A percentile compares a stretch with the other conserved stretches of the same genome.
Conservation (phyloP, 2,888 invertebrate species). For the Nomada ferruginata region DNA sequence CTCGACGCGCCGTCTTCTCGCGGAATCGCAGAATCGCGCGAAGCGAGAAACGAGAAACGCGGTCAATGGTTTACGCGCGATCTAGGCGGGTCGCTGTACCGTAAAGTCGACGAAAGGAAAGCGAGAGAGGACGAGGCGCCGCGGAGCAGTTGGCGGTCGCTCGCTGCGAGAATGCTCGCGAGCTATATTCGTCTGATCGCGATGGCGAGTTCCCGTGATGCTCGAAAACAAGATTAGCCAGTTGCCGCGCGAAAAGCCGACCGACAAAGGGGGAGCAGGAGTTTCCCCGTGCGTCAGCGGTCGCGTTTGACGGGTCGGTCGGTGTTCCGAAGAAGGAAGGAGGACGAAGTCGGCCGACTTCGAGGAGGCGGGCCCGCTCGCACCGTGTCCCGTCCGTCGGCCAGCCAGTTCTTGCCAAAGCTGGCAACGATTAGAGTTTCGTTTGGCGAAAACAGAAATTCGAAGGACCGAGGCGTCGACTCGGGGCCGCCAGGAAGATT, state of each 20-base stretch:
- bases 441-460: no score
- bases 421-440: no score
- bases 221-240: slow-evolving; percentile 30
- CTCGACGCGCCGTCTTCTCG: no score
- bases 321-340: neutral
- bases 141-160: neutral
- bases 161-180: slow-evolving; percentile 38
- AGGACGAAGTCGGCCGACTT: neutral
- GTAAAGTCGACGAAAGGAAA: no score
- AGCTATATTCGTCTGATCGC: slow-evolving; percentile 78
- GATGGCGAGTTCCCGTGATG: slow-evolving; percentile 57
- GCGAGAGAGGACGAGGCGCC: neutral
- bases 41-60: no score
- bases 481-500: neutral
- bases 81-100: neutral
- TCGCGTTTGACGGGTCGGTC: slow-evolving; percentile 35
- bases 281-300: slow-evolving; percentile 79
- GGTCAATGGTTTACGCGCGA: no score
- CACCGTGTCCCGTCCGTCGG: no score
- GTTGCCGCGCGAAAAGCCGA: slow-evolving; percentile 35
- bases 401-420: no score
- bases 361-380: no score
- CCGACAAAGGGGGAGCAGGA: slow-evolving; percentile 59
- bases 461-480: neutral
- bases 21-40: no score